Conservation (phyloP, 2,113 vertebrate species). For the Vidua macroura region DNA sequence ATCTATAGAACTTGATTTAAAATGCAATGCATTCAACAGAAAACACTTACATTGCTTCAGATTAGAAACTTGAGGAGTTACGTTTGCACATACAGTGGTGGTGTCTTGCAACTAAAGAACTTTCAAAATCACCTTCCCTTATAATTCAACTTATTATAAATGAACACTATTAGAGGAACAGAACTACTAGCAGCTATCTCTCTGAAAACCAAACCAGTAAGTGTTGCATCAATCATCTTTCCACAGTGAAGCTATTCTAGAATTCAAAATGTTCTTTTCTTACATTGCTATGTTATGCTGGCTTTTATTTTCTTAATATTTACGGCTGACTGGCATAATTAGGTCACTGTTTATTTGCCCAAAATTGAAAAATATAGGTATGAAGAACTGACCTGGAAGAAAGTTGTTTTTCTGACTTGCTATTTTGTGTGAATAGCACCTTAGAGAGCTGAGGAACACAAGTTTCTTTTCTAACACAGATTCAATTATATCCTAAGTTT, state of each 20-base stretch:
- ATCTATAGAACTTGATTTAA: neutral
- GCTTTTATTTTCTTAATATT: neutral
- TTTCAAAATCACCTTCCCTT: neutral
- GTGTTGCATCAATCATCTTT: neutral
- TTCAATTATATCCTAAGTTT: neutral
- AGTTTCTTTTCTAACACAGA: neutral
- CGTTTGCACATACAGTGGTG: neutral
- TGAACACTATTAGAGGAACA: neutral
- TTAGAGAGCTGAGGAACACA: neutral
- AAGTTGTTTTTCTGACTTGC: neutral
- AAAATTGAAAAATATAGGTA: neutral
- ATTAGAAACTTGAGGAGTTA: neutral
- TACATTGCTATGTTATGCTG: neutral
- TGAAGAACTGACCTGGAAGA: neutral
- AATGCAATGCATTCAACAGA: neutral
- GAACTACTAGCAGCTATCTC: neutral
- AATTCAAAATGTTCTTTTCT: neutral
- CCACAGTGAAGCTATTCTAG: neutral
- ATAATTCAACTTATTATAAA: neutral
- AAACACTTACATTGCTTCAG: neutral
- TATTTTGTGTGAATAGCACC: neutral
- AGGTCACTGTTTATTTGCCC: neutral
- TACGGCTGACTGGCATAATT: neutral
- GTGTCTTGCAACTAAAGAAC: neutral
- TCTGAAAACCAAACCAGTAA: neutral